Evolutionary conservation across 1,140 invertebrate species (phyloP).

Genomic region (Drosophila erecta): DNA sequence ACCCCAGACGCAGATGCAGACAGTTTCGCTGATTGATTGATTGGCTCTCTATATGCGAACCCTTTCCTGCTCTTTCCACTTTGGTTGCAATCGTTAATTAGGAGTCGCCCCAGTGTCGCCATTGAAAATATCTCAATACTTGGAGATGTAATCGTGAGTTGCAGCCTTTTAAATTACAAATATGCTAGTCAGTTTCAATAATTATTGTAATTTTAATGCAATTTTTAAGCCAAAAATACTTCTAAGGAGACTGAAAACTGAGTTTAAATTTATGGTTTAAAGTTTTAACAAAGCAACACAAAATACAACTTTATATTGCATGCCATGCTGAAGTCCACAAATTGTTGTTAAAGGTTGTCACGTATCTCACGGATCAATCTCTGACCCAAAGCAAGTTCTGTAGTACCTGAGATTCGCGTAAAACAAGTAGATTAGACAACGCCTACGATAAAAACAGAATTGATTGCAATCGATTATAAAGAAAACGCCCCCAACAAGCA

Average conservation of each 20-base stretch:
- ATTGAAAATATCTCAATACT: background rate
- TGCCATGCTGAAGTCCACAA: too few species aligned
- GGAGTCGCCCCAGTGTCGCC: slow-evolving; percentile 19
- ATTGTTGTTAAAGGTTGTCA: too few species aligned
- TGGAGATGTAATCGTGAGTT: slow-evolving; percentile 11
- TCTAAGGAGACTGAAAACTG: too few species aligned
- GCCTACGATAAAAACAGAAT: slow-evolving; percentile 24
- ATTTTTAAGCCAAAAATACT: too few species aligned
- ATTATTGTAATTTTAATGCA: too few species aligned
- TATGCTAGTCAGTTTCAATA: too few species aligned
- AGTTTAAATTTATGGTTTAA: too few species aligned
- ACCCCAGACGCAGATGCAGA: slow-evolving; percentile 16
- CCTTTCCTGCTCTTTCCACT: slow-evolving; percentile 8
- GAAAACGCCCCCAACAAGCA: slow-evolving; percentile 40
- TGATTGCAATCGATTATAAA: slow-evolving; percentile 1
- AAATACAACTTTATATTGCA: too few species aligned
- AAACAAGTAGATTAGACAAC: slow-evolving; percentile 44
- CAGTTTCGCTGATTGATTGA: slow-evolving; percentile 24
- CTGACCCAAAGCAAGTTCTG: background rate
- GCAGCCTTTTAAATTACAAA: background rate
- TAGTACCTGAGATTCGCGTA: slow-evolving; percentile 18
- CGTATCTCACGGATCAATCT: slow-evolving; percentile 18
- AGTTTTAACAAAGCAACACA: too few species aligned
- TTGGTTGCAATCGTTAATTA: background rate
- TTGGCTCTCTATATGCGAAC: slow-evolving; percentile 15